Percentiles rank a stretch among this genome's conserved stretches.
Evolutionary conservation across 2,888 invertebrate genomes (phyloP).

Genomic region (Drosophila mettleri): DNA sequence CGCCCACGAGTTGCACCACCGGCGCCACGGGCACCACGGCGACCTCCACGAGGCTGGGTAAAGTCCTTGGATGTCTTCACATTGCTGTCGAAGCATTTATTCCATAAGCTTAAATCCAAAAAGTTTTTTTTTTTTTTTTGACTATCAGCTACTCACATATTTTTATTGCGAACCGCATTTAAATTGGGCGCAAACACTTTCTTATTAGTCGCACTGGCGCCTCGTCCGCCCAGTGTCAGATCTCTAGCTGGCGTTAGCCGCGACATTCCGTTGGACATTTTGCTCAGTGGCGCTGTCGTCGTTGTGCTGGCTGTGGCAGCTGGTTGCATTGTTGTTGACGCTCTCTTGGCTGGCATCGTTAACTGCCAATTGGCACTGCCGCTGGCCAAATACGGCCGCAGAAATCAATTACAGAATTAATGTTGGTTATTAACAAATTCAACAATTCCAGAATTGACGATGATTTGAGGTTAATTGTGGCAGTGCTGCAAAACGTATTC

Average conservation of each 20-base stretch:
- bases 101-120: rapidly evolving
- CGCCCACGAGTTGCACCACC: slow-evolving; percentile 66
- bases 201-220: slow-evolving; percentile 83
- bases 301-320: slow-evolving; percentile 31
- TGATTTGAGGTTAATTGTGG: slow-evolving; percentile 45
- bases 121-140: rapidly evolving
- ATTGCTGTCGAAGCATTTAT: slow-evolving; percentile 70
- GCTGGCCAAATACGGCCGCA: slow-evolving; percentile 36
- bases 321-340: slow-evolving; percentile 48
- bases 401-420: slow-evolving; percentile 1
- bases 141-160: slow-evolving; percentile 79
- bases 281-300: slow-evolving; percentile 32
- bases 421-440: slow-evolving; percentile 10
- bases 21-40: slow-evolving; percentile 44
- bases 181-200: slow-evolving; percentile 88
- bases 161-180: slow-evolving; percentile 88
- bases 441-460: slow-evolving; percentile 10
- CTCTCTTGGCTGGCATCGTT: slow-evolving; percentile 58
- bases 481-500: slow-evolving; percentile 21
- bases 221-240: slow-evolving; percentile 86
- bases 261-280: slow-evolving; percentile 56
- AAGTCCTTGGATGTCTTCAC: slow-evolving; percentile 84
- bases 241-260: slow-evolving; percentile 86
- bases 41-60: slow-evolving; percentile 52
- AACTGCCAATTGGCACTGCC: slow-evolving; percentile 25